Conservation (phyloP, 1,140 invertebrate genomes). For the Drosophila sproati region DNA sequence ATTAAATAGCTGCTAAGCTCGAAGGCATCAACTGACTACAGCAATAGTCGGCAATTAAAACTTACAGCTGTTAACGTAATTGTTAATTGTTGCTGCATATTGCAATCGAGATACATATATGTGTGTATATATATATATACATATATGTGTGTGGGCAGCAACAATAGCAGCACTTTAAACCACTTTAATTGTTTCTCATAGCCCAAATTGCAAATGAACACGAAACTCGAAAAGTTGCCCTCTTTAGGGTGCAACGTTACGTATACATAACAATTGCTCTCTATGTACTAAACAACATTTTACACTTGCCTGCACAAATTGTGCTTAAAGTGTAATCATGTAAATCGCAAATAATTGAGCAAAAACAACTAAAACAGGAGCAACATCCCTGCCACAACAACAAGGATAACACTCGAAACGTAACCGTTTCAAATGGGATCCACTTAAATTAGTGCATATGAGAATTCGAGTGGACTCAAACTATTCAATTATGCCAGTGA, state of each 20-base stretch:
- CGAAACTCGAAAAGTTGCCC: slow-evolving; percentile 71
- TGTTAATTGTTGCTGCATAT: slow-evolving; percentile 61
- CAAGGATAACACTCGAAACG: slow-evolving; percentile 21
- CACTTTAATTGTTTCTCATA: slow-evolving; percentile 71
- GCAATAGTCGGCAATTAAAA: slow-evolving; percentile 47
- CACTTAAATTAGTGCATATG: slow-evolving; percentile 28
- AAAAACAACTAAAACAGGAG: slow-evolving; percentile 6
- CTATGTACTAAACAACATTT: slow-evolving; percentile 49
- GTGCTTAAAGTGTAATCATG: slow-evolving; percentile 73
- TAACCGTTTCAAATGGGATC: slow-evolving; percentile 7
- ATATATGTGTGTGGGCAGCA: not conserved
- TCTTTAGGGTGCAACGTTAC: slow-evolving; percentile 34
- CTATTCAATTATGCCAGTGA: slow-evolving; percentile 28
- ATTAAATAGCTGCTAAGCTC: slow-evolving; percentile 40
- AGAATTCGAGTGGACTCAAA: slow-evolving; percentile 29
- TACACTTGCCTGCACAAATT: slow-evolving; percentile 67
- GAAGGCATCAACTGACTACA: slow-evolving; percentile 7
- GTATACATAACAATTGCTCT: slow-evolving; percentile 36
- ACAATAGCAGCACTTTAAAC: slow-evolving; percentile 48
- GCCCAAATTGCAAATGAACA: slow-evolving; percentile 81
- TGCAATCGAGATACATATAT: not conserved
- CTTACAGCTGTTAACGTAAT: slow-evolving; percentile 72
- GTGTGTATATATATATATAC: no score
- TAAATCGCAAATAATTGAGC: slow-evolving; percentile 76
- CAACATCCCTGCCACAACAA: slow-evolving; percentile 1